phyloP scores from a whole-genome alignment of 2,797 vertebrate genomes.

The Oryzias sinensis region DNA sequence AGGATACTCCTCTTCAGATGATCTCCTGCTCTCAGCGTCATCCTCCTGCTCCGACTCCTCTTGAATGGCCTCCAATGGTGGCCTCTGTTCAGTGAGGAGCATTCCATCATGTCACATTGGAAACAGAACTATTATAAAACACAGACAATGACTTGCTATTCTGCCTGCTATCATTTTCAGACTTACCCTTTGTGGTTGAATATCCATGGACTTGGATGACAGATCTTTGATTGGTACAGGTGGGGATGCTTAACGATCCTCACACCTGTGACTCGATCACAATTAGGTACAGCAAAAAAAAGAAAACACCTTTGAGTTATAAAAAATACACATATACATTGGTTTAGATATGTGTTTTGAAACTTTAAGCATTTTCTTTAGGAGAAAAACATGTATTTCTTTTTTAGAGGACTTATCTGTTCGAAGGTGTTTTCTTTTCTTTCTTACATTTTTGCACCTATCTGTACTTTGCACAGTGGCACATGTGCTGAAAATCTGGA shows the following conservation, averaged over 20 bases:
- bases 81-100: conserved; percentile 7
- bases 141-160: too few species aligned
- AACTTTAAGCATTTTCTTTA: too few species aligned
- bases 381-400: too few species aligned
- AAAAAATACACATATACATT: neutral
- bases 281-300: too few species aligned
- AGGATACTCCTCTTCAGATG: conserved; percentile 1
- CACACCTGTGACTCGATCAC: too few species aligned
- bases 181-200: conserved; percentile 44
- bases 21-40: conserved; percentile 1
- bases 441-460: too few species aligned
- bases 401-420: too few species aligned
- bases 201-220: conserved; percentile 35
- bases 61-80: conserved; percentile 47
- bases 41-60: conserved; percentile 48
- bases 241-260: too few species aligned
- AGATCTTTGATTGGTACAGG: neutral
- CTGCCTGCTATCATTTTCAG: neutral
- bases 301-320: neutral
- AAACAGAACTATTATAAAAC: neutral
- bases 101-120: conserved; percentile 3
- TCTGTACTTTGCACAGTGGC: too few species aligned
- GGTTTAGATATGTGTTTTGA: neutral
- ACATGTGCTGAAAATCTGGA: too few species aligned
- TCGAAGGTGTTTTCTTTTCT: too few species aligned